Conservation (phyloP, 2,113 vertebrate species). For the Ornithorhynchus anatinus region DNA sequence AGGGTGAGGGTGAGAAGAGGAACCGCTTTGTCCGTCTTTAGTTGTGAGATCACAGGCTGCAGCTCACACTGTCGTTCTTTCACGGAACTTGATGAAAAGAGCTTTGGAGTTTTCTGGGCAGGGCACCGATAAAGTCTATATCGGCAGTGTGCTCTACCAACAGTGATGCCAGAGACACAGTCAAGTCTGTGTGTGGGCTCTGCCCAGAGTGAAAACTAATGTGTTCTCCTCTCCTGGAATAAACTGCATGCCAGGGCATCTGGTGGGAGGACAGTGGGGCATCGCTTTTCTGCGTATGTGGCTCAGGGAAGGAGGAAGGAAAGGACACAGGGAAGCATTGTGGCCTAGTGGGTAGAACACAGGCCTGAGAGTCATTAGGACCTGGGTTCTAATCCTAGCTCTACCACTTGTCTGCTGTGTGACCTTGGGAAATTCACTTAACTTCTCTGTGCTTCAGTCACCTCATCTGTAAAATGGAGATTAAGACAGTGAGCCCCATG, state of each 20-base stretch:
- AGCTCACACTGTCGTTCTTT: conserved; percentile 19
- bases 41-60: conserved; percentile 1
- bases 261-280: not conserved
- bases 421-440: too few relatives aligned
- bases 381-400: too few relatives aligned
- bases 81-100: conserved; percentile 29
- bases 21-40: too few relatives aligned
- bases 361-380: too few relatives aligned
- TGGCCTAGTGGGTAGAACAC: too few relatives aligned
- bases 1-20: too few relatives aligned
- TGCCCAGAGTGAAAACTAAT: not conserved
- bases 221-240: not conserved
- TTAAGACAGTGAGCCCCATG: too few relatives aligned
- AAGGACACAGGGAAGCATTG: not conserved
- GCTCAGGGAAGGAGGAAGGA: not conserved
- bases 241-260: not conserved
- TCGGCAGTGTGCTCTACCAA: not conserved
- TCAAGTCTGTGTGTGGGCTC: not conserved
- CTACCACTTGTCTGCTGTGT: too few relatives aligned
- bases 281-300: not conserved
- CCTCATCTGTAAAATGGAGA: too few relatives aligned
- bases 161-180: not conserved
- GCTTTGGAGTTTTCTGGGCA: conserved; percentile 8
- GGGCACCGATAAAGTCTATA: conserved; percentile 16
- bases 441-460: too few relatives aligned